phyloP scores from a whole-genome alignment of 2,797 vertebrate genomes.

The Scleropages formosus region DNA sequence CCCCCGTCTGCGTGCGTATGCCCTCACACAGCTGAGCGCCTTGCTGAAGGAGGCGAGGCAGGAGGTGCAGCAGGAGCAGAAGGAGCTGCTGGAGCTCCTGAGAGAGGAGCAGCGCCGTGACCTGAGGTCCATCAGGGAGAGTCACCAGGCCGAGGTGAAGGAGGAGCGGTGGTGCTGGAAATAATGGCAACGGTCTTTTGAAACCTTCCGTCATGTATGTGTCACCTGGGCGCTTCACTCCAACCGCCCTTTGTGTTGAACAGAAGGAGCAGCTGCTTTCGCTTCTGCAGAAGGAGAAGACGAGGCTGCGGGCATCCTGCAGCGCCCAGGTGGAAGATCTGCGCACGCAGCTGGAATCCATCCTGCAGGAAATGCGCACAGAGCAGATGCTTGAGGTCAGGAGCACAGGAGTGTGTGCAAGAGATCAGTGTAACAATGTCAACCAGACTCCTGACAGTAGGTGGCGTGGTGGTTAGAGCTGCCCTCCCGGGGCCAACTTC shows the following conservation, averaged over 20 bases:
- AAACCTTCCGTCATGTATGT: too few relatives aligned
- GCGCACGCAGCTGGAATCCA: slow-evolving; percentile 63
- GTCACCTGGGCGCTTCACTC: too few relatives aligned
- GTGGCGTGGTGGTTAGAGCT: too few relatives aligned
- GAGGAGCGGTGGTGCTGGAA: background rate
- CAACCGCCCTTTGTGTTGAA: too few relatives aligned
- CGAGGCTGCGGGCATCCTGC: slow-evolving; percentile 62
- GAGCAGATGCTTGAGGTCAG: slow-evolving; percentile 67
- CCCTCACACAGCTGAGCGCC: slow-evolving; percentile 66
- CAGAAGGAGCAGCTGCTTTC: slow-evolving; percentile 64
- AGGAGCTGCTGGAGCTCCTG: slow-evolving; percentile 76
- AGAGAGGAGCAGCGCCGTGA: slow-evolving; percentile 72
- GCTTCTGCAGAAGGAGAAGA: slow-evolving; percentile 62
- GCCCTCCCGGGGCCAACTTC: too few relatives aligned
- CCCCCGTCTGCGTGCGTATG: background rate
- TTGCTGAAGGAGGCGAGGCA: slow-evolving; percentile 79
- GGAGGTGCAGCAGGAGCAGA: slow-evolving; percentile 77
- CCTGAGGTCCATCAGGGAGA: slow-evolving; percentile 63
- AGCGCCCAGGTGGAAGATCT: slow-evolving; percentile 61
- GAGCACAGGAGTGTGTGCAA: too few relatives aligned
- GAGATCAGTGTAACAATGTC: too few relatives aligned
- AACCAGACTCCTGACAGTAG: slow-evolving; percentile 1
- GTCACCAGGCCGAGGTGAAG: slow-evolving; percentile 75
- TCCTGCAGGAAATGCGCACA: slow-evolving; percentile 51
- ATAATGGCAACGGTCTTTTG: too few relatives aligned